Evolutionary conservation across 2,888 invertebrate species (phyloP), one percentile per base, ranked within the genome.

Genomic region (Drosophila nr. perissopoda): DNA sequence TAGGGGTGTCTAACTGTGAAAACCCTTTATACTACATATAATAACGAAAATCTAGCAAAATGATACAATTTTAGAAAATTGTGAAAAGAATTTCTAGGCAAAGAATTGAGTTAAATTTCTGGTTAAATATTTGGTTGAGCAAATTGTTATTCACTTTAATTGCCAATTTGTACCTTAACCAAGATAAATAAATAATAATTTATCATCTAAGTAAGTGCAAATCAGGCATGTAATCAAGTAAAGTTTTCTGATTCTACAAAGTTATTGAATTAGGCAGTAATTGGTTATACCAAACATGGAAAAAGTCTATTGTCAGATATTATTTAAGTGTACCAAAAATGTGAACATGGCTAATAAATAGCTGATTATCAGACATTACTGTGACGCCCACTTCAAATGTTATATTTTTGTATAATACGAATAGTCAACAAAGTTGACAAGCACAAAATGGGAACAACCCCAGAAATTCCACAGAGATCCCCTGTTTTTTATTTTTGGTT

Each of bases 351-450:
- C 6, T 33, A 31, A 45, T 25, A 54, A 45, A 34, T 21, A 13
- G 25, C 31, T 42, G 25, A 62, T 57, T 27, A 31, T 4, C 13
- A 6, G n/a, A 21, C 29, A 54, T 61, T 54, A 31, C 31, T 34
- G 54, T 16, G 42, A 49, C 58, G 53, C 70, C 74, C 57, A 63
- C 48, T 69, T 38, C 42, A 52, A 56, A 52, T 48, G 59, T 31
- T 45, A 8, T 25, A 7, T 16, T 45, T 25, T 36, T 4, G 27
- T 6, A 33, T 63, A 69, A 52, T 66, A 45, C 45, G 25, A 36
- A 73, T 45, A 64, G 56, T 63, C 49, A 77, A 76, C 65, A 53
- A 56, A 66, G 68, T 56, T 65, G 68, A 73, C 68, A 73, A 69
- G 62, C 56, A 11, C 11, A 16, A 31, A 27, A 40, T 21, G 11